Base-by-base conservation (phyloP, 2,113 vertebrate species). In the Clarias batrachus region DNA sequence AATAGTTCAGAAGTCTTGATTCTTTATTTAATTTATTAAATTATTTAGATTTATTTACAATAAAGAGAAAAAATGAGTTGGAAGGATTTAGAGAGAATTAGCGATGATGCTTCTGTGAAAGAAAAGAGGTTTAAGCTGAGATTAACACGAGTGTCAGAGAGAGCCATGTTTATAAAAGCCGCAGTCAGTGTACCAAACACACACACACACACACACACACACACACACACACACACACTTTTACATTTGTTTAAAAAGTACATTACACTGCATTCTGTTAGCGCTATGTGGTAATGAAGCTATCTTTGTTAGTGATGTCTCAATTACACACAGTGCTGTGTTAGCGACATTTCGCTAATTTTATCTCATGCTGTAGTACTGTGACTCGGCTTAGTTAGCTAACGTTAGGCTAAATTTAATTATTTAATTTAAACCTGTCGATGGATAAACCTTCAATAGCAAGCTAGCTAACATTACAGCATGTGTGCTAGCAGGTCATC, bases 61-160 rank as follows among this genome's bases (percentile, higher is more conserved):
- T n/a, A 54, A 60, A 19, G 27, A 30, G 56, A 33, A 62, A 62
- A 77, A 59, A 25, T 17, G 54, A 27, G n/a, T 62, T 66, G 76
- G n/a, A n/a, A 59, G 65, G 85, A 81, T 86, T 81, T 60, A 41
- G 23, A 8, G 13, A n/a, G 48, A 86, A 59, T 86, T 86, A 86
- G 77, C 54, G 77, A 60, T 27, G 21, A 80, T 63, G 76, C 30
- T 81, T 81, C 65, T 12, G 85, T 60, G 30, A 68, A 37, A 41
- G 12, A n/a, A 86, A 80, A 59, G 30, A 86, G 76, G 65, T 77
- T 70, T 80, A 86, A 81, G 52, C 76, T 3, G 14, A 80, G 85
- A 86, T 81, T 80, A 80, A 48, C 85, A 41, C 0, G 62, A 59
- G 66, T 80, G 76, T 59, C 63, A 56, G 62, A 79, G 27, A 86